Base-by-base conservation (phyloP, 2,113 vertebrate species). In the Trinectes maculatus region DNA sequence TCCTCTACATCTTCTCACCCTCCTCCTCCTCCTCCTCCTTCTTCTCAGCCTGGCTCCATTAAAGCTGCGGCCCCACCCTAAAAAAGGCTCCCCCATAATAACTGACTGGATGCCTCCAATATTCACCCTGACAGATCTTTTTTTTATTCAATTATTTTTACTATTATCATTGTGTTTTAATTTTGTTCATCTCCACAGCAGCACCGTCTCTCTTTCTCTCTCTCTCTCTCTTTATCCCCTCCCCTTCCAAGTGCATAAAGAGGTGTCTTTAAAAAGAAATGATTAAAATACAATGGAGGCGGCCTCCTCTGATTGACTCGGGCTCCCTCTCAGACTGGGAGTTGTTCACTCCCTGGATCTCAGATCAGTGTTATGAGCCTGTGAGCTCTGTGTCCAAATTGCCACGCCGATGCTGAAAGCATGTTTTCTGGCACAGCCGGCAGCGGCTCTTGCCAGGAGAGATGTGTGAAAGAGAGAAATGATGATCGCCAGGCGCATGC, bases 61-160 rank as follows among this genome's bases (percentile, higher is more conserved):
- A 57, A 85, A 80, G 71, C 82, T 58, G 56, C 84, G 74, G 83
- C 92, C 92, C 90, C 91, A 92, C 91, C 91, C 90, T 84, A 68
- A 74, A 79, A n/a, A 71, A 77, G 49, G 12, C 60, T 79, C 62
- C 76, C 24, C 43, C 59, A 78, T 65, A 85, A 79, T 79, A 81
- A 91, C 77, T 89, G 87, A 84, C 64, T 85, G 57, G 85, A 89
- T 49, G 71, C 74, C 74, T 76, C 68, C 60, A 84, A 67, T 84
- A 71, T 82, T 82, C 69, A 19, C 28, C 59, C 57, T 55, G 44
- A 76, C 51, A 46, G 54, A 71, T 37, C 24, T 22, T 56, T 66
- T 65, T 34, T 39, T 25, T 19, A 52, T n/a, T n/a, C n/a, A n/a
- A n/a, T n/a, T n/a, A n/a, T n/a, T n/a, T n/a, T n/a, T n/a, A n/a